phyloP scores from a whole-genome alignment of 2,888 invertebrate species.

The Tribolium freemani region DNA sequence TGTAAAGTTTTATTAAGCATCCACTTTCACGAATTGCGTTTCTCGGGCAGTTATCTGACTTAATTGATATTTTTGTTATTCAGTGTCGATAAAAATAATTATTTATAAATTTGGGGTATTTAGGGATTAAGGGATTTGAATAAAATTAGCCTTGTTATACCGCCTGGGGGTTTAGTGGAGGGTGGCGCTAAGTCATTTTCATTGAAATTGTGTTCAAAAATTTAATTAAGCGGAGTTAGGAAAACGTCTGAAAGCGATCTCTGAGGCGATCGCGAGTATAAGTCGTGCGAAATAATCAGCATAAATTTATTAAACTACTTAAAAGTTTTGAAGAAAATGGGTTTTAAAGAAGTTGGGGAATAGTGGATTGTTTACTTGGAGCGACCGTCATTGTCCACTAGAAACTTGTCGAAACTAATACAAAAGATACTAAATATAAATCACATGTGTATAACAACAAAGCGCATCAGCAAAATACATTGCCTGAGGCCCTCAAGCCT shows the following conservation, averaged over 20 bases:
- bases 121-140: not conserved
- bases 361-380: conserved; percentile 38
- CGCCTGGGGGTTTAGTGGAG: not conserved
- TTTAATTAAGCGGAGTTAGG: conserved; percentile 47
- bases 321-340: conserved; percentile 48
- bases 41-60: not conserved
- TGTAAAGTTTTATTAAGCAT: conserved; percentile 5
- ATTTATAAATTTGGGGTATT: not conserved
- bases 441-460: conserved; percentile 50
- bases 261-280: conserved; percentile 45
- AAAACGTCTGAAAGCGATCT: conserved; percentile 46
- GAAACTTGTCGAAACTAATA: conserved; percentile 52
- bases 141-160: not conserved
- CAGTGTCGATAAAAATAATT: too few species aligned
- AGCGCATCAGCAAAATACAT: conserved; percentile 45
- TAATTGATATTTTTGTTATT: too few species aligned
- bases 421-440: conserved; percentile 53
- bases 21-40: not conserved
- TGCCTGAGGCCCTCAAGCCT: conserved; percentile 36
- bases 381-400: conserved; percentile 48
- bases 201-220: conserved; percentile 38
- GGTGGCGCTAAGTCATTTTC: conserved; percentile 12
- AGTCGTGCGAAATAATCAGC: conserved; percentile 51
- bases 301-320: conserved; percentile 54
- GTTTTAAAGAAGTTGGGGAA: conserved; percentile 42